phyloP scores from a whole-genome alignment of 2,888 invertebrate species.

The Lepetodrilus schrolli region DNA sequence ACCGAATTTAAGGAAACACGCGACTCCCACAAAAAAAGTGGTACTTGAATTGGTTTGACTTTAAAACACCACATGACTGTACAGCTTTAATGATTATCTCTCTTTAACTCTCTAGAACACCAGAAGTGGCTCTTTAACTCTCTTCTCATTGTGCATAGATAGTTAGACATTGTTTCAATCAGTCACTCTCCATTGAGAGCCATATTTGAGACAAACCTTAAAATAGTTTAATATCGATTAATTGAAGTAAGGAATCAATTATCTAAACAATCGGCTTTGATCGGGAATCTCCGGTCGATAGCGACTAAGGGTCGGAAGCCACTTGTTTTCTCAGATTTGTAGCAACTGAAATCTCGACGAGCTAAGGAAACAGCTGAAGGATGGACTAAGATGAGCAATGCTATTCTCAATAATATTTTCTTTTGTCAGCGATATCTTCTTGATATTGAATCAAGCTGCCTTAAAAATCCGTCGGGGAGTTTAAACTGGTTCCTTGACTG shows the following conservation, averaged over 20 bases:
- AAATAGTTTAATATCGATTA: constrained; percentile 25
- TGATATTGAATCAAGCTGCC: not conserved
- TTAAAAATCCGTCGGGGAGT: too few species aligned
- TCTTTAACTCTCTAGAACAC: too few species aligned
- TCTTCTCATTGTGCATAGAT: not conserved
- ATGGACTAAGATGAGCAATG: not conserved
- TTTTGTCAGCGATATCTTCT: constrained; percentile 12
- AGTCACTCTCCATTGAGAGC: constrained; percentile 10
- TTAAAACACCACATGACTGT: too few species aligned
- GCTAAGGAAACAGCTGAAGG: constrained; percentile 8
- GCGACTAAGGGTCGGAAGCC: constrained; percentile 21
- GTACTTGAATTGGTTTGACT: too few species aligned
- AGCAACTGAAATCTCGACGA: constrained; percentile 2
- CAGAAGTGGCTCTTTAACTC: too few species aligned
- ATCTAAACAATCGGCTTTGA: constrained; percentile 26
- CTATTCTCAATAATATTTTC: constrained; percentile 8
- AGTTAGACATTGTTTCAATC: constrained; percentile 18
- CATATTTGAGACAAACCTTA: constrained; percentile 26
- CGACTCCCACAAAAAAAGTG: too few species aligned
- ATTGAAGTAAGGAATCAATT: constrained; percentile 16
- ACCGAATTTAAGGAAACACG: too few species aligned
- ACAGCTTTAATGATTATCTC: too few species aligned
- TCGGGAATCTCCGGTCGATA: constrained; percentile 23
- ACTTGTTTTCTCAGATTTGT: constrained; percentile 25
- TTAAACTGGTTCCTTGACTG: too few species aligned